A percentile compares a stretch with the other conserved stretches of the same genome.
Conservation (phyloP, 2,888 invertebrate genomes). For the Prosopocoilus inquinatus region DNA sequence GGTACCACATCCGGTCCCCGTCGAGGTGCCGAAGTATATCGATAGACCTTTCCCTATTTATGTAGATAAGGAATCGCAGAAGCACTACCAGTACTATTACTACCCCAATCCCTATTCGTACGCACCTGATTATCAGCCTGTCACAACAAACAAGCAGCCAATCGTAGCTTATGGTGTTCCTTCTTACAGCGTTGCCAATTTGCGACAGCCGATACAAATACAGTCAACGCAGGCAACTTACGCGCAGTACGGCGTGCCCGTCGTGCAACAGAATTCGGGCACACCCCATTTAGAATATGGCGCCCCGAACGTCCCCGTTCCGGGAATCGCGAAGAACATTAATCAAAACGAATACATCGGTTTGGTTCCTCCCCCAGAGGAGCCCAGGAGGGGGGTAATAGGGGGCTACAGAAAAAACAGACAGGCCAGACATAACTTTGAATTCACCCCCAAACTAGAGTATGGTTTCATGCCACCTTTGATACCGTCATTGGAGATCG, state of each 20-base stretch:
- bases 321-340: conserved; percentile 18
- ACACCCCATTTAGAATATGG: neutral
- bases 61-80: neutral
- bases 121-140: conserved; percentile 25
- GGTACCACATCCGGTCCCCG: conserved; percentile 4
- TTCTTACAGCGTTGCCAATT: neutral
- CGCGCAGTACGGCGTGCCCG: neutral
- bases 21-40: conserved; percentile 29
- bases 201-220: neutral
- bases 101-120: conserved; percentile 17
- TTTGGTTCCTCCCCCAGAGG: conserved; percentile 52
- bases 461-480: conserved; percentile 82
- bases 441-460: conserved; percentile 69
- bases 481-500: conserved; percentile 77
- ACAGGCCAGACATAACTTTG: conserved; percentile 53
- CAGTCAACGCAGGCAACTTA: neutral
- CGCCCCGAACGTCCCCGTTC: neutral
- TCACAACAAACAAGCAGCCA: neutral
- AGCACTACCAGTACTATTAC: neutral
- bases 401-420: conserved; percentile 33
- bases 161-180: neutral
- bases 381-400: conserved; percentile 36
- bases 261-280: conserved; percentile 1
- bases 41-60: conserved; percentile 27
- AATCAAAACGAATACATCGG: conserved; percentile 51